Conservation (phyloP, 2,113 vertebrate genomes). For the Equus quagga region DNA sequence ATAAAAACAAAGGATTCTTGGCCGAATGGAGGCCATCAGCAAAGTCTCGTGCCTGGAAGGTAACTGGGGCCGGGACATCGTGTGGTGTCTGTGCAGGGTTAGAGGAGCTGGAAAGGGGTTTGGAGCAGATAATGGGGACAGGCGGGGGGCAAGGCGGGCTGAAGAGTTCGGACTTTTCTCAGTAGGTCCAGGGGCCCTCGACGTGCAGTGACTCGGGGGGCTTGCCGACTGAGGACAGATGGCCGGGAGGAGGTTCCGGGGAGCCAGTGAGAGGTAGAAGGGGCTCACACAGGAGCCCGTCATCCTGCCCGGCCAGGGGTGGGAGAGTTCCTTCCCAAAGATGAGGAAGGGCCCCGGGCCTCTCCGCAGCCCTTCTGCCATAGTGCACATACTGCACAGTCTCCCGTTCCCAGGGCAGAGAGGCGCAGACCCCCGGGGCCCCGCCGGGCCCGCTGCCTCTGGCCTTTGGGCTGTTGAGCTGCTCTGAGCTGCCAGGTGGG, state of each 20-base stretch:
- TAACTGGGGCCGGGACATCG: too few relatives aligned
- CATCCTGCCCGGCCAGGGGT: background rate
- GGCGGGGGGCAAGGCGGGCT: background rate
- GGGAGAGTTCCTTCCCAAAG: background rate
- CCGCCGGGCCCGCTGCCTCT: background rate
- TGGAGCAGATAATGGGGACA: background rate
- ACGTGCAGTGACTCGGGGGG: background rate
- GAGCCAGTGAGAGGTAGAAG: background rate
- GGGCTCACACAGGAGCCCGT: rapidly evolving
- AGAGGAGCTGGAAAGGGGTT: background rate
- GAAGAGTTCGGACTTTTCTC: background rate
- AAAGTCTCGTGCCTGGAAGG: background rate
- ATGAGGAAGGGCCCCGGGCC: background rate
- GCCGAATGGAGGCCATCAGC: background rate
- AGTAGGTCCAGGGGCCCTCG: background rate
- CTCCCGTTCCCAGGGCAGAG: background rate
- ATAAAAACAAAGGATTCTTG: background rate
- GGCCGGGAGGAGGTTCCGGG: background rate
- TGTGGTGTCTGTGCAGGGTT: background rate
- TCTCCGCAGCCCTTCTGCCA: too few relatives aligned
- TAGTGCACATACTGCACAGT: background rate
- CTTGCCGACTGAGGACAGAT: background rate
- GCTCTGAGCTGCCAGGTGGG: background rate
- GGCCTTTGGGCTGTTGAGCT: background rate
- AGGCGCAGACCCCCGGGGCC: background rate